Base-by-base conservation (phyloP, 2,888 invertebrate species). In the Lochmaea capreae region DNA sequence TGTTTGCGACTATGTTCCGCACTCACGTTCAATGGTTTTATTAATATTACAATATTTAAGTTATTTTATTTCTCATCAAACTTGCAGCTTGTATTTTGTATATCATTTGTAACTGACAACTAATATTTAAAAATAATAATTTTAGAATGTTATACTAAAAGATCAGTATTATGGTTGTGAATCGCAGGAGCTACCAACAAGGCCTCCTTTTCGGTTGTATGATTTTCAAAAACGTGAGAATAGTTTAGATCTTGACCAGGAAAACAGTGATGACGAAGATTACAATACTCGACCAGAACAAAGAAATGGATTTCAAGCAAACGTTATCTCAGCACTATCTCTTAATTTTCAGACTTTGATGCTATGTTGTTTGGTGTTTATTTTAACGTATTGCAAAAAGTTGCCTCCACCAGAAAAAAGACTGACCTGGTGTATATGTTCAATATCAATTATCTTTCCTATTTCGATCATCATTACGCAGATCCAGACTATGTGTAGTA, bases 321-420 rank as follows among this genome's bases (percentile, higher is more conserved):
- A 67, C 66, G 80, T 81, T 59, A 71, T 69, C 0, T 70, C 77
- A 5, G 75, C 78, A 18, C 77, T 80, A 46, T 54, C 8, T 46
- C 72, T 80, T 18, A 75, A 74, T 9, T 75, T 72, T 18, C 77
- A 77, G 39, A 33, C 74, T 10, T 74, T 79, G 8, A 63, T 77
- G 59, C 70, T 80, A 14, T 43, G 72, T n/a, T 77, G 74, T 43
- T 58, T 77, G 16, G 10, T 77, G 33, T 61, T 71, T 26, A 77
- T 77, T 10, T 73, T 73, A 6, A 61, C 71, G 12, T 79, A 67
- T 39, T 76, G 77, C 0, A 76, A 78, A 33, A 78, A 68, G 70
- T 57, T 80, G 22, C 80, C 80, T 39, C 73, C 76, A 3, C 78
- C 81, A 1, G 73, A 78, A 16, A 79, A 79, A 66, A 76, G 81